These are phyloP conservation scores for Babylonia areolata DNA, from an alignment of 1,140 invertebrate species.

Conservation along the genomic window DNA sequence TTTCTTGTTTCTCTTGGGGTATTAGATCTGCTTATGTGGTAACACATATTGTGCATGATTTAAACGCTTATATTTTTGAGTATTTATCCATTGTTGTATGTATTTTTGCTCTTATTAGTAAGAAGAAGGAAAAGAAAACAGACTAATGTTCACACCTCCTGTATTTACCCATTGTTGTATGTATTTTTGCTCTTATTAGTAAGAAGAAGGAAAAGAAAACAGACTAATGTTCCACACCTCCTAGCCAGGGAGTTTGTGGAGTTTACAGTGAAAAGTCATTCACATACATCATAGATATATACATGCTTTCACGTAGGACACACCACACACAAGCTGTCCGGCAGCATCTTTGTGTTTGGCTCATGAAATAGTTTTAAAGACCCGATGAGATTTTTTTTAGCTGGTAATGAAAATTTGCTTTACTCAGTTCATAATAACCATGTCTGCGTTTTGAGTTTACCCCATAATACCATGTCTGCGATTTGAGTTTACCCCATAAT, in stretches of 20 bases:
- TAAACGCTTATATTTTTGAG: no score
- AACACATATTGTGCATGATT: no score
- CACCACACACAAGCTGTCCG: no score
- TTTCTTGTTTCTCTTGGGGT: no score
- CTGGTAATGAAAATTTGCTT: no score
- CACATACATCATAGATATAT: neutral
- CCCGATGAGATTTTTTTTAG: no score
- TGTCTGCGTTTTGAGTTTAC: neutral
- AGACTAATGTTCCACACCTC: neutral
- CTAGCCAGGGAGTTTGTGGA: neutral
- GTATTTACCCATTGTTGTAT: neutral
- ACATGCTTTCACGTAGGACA: no score
- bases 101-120: neutral
- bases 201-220: neutral
- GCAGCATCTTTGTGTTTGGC: neutral
- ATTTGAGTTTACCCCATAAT: neutral
- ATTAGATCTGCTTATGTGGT: no score
- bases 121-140: neutral
- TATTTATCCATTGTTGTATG: no score
- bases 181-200: neutral
- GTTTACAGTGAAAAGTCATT: no score
- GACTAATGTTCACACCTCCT: neutral
- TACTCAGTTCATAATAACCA: neutral
- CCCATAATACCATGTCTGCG: neutral
- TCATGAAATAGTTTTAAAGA: neutral